Evolutionary conservation across 92 coral and sea anemone species (phyloP).

Genomic region (Porites evermanni): DNA sequence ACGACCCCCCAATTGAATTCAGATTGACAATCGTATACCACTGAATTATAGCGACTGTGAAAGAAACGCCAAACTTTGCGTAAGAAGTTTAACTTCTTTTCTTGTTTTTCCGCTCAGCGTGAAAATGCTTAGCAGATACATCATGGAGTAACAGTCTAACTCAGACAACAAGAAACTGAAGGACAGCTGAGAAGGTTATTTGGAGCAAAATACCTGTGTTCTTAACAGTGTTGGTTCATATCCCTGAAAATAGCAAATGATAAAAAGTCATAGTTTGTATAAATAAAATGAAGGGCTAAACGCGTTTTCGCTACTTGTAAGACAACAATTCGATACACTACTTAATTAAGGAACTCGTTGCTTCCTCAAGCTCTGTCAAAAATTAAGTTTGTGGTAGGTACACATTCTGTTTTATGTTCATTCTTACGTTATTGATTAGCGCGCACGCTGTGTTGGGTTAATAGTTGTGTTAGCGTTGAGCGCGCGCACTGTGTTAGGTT

Average conservation of each 20-base stretch:
- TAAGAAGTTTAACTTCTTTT: neutral
- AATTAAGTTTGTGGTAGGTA: too few species aligned
- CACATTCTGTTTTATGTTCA: too few species aligned
- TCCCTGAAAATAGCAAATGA: constrained; percentile 57
- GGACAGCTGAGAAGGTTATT: neutral
- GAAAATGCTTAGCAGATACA: too few species aligned
- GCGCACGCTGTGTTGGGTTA: too few species aligned
- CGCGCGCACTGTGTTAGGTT: too few species aligned
- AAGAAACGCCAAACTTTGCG: neutral
- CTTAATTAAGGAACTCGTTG: too few species aligned
- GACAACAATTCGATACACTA: too few species aligned
- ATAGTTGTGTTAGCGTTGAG: too few species aligned
- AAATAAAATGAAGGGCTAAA: too few species aligned
- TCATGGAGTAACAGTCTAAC: neutral
- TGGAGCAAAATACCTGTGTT: constrained; percentile 67
- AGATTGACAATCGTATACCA: neutral
- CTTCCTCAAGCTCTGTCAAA: too few species aligned
- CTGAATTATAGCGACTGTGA: neutral
- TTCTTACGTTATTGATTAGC: too few species aligned
- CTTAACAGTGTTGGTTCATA: constrained; percentile 82
- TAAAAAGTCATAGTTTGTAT: neutral
- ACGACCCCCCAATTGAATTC: neutral
- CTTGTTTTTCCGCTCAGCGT: neutral
- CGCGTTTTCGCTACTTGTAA: too few species aligned
- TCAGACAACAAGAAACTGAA: neutral